phyloP scores from a whole-genome alignment of 2,797 vertebrate species.

The Sebastes dallii region DNA sequence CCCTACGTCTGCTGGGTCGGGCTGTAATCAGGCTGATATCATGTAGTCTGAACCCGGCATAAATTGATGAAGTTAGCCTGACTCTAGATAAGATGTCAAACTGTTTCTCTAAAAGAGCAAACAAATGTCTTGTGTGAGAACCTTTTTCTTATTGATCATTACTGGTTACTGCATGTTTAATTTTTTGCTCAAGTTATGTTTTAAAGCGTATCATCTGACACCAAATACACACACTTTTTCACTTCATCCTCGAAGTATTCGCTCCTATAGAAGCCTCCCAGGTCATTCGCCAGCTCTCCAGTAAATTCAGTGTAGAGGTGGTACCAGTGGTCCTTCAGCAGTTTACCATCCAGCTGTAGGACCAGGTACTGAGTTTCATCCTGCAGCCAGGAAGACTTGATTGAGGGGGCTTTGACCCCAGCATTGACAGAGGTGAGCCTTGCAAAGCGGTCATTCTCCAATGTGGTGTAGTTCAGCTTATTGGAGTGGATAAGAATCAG shows the following conservation, averaged over 20 bases:
- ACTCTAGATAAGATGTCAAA: background rate
- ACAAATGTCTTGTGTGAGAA: background rate
- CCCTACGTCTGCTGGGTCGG: background rate
- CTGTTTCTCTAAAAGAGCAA: background rate
- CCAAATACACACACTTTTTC: slow-evolving; percentile 77
- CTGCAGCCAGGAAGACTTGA: slow-evolving; percentile 69
- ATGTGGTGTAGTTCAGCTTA: slow-evolving; percentile 81
- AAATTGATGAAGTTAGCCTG: background rate
- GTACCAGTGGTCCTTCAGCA: slow-evolving; percentile 74
- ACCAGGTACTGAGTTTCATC: slow-evolving; percentile 88
- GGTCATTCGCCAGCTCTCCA: slow-evolving; percentile 90
- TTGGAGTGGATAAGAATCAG: slow-evolving; percentile 94
- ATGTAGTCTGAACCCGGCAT: background rate
- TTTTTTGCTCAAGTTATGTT: background rate
- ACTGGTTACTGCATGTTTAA: background rate
- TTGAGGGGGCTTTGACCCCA: slow-evolving; percentile 44
- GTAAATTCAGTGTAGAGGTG: slow-evolving; percentile 77
- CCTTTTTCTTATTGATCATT: background rate
- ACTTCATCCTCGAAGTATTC: slow-evolving; percentile 79
- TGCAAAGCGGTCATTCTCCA: background rate
- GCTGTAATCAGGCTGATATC: background rate
- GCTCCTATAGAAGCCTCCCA: slow-evolving; percentile 95
- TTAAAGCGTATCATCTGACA: background rate
- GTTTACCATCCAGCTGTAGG: slow-evolving; percentile 71
- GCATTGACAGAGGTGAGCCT: slow-evolving; percentile 12